These are phyloP conservation scores for Mugil cephalus DNA, from an alignment of 2,113 vertebrate species.

Conservation along the genomic window DNA sequence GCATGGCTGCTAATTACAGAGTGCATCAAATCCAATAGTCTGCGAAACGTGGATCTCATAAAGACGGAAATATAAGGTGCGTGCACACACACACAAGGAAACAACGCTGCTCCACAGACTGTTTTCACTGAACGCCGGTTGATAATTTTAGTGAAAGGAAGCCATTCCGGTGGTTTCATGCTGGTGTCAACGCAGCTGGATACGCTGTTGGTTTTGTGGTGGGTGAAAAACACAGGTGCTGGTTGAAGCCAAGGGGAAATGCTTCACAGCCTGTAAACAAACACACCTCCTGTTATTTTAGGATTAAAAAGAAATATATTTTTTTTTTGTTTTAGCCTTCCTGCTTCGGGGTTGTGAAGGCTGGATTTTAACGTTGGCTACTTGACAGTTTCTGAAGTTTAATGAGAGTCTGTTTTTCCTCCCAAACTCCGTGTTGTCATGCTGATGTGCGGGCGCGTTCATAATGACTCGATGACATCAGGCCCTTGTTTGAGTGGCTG, in stretches of 20 bases:
- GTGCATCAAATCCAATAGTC: not conserved
- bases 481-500: slow-evolving; percentile 51
- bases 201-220: slow-evolving; percentile 61
- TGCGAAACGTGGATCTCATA: slow-evolving; percentile 13
- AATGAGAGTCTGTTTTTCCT: slow-evolving; percentile 14
- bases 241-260: slow-evolving; percentile 45
- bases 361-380: slow-evolving; percentile 22
- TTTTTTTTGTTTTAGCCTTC: not conserved
- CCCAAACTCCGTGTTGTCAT: slow-evolving; percentile 29
- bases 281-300: slow-evolving; percentile 53
- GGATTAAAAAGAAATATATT: not conserved
- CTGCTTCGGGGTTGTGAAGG: not conserved
- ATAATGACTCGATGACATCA: slow-evolving; percentile 66
- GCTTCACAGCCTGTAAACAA: slow-evolving; percentile 58
- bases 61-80: not conserved
- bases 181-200: slow-evolving; percentile 67
- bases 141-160: slow-evolving; percentile 59
- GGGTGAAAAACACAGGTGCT: slow-evolving; percentile 65
- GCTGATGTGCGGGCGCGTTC: slow-evolving; percentile 5
- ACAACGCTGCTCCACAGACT: slow-evolving; percentile 19
- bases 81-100: slow-evolving; percentile 1
- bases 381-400: slow-evolving; percentile 31
- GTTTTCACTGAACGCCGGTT: slow-evolving; percentile 32
- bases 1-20: too few relatives aligned
- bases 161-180: slow-evolving; percentile 57